Percentiles rank a stretch among this genome's conserved stretches.
These are phyloP conservation scores for Napeogenes inachia DNA, from an alignment of 2,888 invertebrate species.

Conservation along the genomic window DNA sequence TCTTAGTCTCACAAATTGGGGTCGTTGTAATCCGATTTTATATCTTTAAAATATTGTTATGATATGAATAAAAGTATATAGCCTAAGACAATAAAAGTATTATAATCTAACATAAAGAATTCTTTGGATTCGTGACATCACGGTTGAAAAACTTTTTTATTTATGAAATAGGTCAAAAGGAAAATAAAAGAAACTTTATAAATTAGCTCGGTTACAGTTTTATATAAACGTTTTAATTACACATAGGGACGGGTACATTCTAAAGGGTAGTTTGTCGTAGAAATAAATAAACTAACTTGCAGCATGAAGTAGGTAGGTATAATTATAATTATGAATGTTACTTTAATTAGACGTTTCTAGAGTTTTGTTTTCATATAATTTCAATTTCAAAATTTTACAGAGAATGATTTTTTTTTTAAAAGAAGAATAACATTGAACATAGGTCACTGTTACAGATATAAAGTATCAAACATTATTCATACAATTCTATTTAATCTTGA, in stretches of 20 bases:
- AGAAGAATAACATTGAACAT: background rate
- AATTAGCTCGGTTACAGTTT: slow-evolving; percentile 20
- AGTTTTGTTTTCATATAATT: too few species aligned
- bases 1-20: too few species aligned
- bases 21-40: too few species aligned
- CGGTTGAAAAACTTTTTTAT: background rate
- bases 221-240: slow-evolving; percentile 19
- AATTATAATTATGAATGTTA: too few species aligned
- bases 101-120: slow-evolving; percentile 1
- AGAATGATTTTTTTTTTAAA: background rate
- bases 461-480: background rate
- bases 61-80: too few species aligned
- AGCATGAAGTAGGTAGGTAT: too few species aligned
- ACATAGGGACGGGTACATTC: slow-evolving; percentile 11
- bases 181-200: slow-evolving; percentile 17
- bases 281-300: too few species aligned
- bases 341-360: too few species aligned
- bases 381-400: too few species aligned
- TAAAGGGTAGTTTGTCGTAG: slow-evolving; percentile 5
- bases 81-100: background rate
- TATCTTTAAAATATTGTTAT: too few species aligned
- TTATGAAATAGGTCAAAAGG: slow-evolving; percentile 13
- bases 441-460: background rate
- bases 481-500: slow-evolving; percentile 1
- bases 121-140: background rate